A percentile compares a stretch with the other conserved stretches of the same genome.
These are phyloP conservation scores for Sipha maydis DNA, from an alignment of 2,888 invertebrate genomes.

Conservation along the genomic window DNA sequence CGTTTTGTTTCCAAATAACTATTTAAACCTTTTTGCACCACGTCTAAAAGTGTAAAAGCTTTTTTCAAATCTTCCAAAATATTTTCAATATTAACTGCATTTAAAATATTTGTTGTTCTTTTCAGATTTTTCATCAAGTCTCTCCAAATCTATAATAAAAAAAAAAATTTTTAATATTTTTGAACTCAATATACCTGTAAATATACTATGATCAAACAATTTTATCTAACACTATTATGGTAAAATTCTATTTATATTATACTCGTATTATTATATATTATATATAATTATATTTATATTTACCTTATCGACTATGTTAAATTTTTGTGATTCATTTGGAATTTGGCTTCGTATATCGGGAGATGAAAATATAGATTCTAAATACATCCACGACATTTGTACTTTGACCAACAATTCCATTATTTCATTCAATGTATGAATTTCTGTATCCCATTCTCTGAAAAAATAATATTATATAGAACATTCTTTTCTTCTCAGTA, in stretches of 20 bases:
- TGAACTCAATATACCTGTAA: background rate
- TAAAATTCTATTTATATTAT: too few relatives aligned
- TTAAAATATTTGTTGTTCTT: constrained; percentile 82
- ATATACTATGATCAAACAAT: too few relatives aligned
- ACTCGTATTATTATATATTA: too few relatives aligned
- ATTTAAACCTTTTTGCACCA: constrained; percentile 90
- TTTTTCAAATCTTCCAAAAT: constrained; percentile 77
- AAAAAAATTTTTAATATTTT: background rate
- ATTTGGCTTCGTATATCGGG: constrained; percentile 98
- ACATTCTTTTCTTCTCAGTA: background rate
- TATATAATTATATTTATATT: too few relatives aligned
- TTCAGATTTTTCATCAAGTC: constrained; percentile 90
- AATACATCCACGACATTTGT: constrained; percentile 95
- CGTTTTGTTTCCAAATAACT: constrained; percentile 89
- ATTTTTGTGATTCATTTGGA: constrained; percentile 93
- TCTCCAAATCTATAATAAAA: constrained; percentile 81
- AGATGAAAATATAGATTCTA: constrained; percentile 96
- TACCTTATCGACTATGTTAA: constrained; percentile 87
- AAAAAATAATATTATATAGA: background rate
- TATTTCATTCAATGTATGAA: constrained; percentile 88
- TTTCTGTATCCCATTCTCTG: constrained; percentile 89
- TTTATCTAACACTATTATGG: too few relatives aligned
- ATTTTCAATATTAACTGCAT: constrained; percentile 88
- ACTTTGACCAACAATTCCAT: constrained; percentile 95
- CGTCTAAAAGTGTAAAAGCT: constrained; percentile 83